These are phyloP conservation scores for Callocephalon fimbriatum DNA, from an alignment of 2,113 vertebrate genomes.

Conservation along the genomic window DNA sequence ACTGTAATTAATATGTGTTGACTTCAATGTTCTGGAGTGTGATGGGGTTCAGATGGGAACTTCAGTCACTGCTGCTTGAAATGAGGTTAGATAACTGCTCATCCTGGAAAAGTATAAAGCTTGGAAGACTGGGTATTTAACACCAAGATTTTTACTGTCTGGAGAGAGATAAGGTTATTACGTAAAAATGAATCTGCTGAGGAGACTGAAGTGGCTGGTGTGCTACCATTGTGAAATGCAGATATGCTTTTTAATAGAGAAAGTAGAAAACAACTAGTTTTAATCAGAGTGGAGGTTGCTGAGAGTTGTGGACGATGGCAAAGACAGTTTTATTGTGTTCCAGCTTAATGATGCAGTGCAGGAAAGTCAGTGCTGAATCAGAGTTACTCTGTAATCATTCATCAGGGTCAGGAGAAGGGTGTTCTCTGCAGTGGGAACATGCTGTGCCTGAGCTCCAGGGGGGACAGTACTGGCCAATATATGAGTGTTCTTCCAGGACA, in stretches of 20 bases:
- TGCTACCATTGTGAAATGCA: not conserved
- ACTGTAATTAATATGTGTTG: not conserved
- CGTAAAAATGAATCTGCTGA: not conserved
- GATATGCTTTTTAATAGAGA: not conserved
- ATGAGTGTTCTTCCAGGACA: not conserved
- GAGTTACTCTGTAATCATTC: not conserved
- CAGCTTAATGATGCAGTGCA: not conserved
- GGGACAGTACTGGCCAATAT: not conserved
- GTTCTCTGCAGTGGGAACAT: not conserved
- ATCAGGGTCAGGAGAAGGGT: slow-evolving; percentile 9
- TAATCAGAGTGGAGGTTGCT: not conserved
- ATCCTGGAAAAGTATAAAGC: not conserved
- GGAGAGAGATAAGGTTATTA: not conserved
- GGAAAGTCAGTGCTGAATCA: not conserved
- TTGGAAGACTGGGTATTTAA: not conserved
- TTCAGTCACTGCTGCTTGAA: not conserved
- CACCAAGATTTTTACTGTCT: not conserved
- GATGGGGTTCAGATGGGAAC: not conserved
- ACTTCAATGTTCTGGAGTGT: not conserved
- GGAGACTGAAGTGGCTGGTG: not conserved
- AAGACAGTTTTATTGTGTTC: not conserved
- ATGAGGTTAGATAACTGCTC: not conserved
- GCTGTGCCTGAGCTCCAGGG: not conserved
- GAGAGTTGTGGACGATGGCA: not conserved
- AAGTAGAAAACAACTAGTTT: not conserved